Conservation (phyloP, 2,797 vertebrate genomes). For the Scomberomorus guttatus region DNA sequence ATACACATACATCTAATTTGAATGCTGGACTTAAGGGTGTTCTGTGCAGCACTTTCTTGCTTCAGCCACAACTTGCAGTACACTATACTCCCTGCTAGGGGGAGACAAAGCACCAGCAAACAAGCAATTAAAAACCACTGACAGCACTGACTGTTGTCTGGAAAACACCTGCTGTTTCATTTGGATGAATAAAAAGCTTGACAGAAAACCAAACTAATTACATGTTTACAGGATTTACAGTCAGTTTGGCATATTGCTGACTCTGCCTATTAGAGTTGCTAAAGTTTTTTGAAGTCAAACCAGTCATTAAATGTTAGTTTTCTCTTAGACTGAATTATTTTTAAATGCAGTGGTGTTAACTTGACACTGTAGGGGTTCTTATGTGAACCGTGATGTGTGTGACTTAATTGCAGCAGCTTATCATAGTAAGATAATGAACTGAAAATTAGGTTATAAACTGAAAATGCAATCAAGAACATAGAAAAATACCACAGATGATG, state of each 20-base stretch:
- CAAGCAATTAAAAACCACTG: conserved; percentile 35
- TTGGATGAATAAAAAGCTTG: conserved; percentile 67
- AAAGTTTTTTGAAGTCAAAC: conserved; percentile 52
- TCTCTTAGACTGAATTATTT: conserved; percentile 12
- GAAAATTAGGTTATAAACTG: background rate
- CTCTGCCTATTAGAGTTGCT: conserved; percentile 32
- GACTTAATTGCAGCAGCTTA: conserved; percentile 6
- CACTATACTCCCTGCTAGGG: conserved; percentile 65
- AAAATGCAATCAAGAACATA: background rate
- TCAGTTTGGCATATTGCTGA: conserved; percentile 66
- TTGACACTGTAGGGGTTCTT: background rate
- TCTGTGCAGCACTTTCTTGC: background rate
- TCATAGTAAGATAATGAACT: background rate
- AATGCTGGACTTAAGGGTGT: background rate
- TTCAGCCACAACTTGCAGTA: conserved; percentile 46
- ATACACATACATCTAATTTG: background rate
- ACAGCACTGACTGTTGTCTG: conserved; percentile 51
- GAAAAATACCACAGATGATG: too few relatives aligned
- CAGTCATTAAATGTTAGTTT: conserved; percentile 28
- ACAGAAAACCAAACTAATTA: conserved; percentile 74
- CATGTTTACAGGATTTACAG: conserved; percentile 70
- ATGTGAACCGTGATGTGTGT: background rate
- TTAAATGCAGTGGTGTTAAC: conserved; percentile 1
- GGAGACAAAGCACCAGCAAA: conserved; percentile 79
- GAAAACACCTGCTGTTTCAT: conserved; percentile 74